These are phyloP conservation scores for Syngnathus acus DNA, from an alignment of 2,797 vertebrate genomes.

Conservation along the genomic window DNA sequence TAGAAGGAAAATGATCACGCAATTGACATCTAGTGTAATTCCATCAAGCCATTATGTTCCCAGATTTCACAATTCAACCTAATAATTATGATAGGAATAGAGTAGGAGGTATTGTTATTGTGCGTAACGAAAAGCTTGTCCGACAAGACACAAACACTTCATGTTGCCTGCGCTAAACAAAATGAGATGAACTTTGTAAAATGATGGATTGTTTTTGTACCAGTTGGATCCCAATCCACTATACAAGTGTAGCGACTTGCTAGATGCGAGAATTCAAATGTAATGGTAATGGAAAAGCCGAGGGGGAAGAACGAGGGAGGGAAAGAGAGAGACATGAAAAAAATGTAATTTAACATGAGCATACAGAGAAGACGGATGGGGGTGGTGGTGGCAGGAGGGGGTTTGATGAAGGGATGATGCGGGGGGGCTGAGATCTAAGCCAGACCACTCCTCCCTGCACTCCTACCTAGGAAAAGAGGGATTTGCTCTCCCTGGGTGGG, in stretches of 20 bases:
- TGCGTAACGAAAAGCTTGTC: background rate
- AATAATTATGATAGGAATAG: background rate
- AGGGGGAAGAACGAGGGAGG: slow-evolving; percentile 19
- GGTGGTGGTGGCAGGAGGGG: slow-evolving; percentile 40
- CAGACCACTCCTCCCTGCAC: slow-evolving; percentile 60
- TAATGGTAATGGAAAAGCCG: slow-evolving; percentile 40
- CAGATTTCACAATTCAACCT: background rate
- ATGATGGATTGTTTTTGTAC: background rate
- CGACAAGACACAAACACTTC: background rate
- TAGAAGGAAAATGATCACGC: background rate
- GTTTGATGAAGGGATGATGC: slow-evolving; percentile 58
- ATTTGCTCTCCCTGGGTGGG: slow-evolving; percentile 67
- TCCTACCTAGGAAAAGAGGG: slow-evolving; percentile 69
- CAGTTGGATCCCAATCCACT: background rate
- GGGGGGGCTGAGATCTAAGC: slow-evolving; percentile 65
- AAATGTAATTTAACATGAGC: slow-evolving; percentile 51
- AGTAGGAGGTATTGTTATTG: background rate
- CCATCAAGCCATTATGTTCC: background rate
- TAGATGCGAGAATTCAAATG: slow-evolving; percentile 28
- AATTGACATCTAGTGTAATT: background rate
- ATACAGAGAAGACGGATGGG: slow-evolving; percentile 33
- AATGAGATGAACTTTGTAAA: background rate
- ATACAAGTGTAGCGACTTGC: slow-evolving; percentile 7
- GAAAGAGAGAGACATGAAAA: slow-evolving; percentile 28
- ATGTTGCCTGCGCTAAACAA: background rate